Evolutionary conservation across 1,140 invertebrate species (phyloP).

Genomic region (Temnothorax longispinosus): DNA sequence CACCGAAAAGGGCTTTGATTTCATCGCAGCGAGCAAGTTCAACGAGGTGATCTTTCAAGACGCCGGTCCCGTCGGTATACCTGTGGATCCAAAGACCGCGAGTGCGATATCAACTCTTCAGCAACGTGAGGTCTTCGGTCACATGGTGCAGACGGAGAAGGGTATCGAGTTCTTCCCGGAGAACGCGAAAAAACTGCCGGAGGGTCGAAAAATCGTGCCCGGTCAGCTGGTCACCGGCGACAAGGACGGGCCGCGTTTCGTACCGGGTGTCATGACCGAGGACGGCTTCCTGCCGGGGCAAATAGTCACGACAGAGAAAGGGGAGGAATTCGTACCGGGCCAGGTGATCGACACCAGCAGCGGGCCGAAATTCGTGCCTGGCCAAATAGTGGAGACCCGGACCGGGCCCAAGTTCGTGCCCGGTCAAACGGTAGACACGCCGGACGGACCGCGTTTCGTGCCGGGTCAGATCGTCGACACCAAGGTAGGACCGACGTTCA

Average conservation of each 20-base stretch:
- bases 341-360: conserved; percentile 87
- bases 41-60: conserved; percentile 87
- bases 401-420: conserved; percentile 90
- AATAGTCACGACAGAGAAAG: conserved; percentile 89
- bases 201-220: conserved; percentile 88
- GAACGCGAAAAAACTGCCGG: conserved; percentile 81
- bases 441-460: conserved; percentile 89
- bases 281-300: conserved; percentile 91
- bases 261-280: conserved; percentile 90
- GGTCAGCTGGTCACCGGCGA: conserved; percentile 89
- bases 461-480: conserved; percentile 91
- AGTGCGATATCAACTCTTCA: conserved; percentile 80
- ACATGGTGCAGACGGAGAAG: conserved; percentile 89
- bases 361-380: conserved; percentile 90
- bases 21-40: conserved; percentile 87
- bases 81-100: conserved; percentile 87
- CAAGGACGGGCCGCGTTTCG: conserved; percentile 88
- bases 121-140: conserved; percentile 88
- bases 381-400: conserved; percentile 90
- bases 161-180: conserved; percentile 91
- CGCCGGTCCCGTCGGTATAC: conserved; percentile 85
- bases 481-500: conserved; percentile 90
- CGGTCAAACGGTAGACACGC: conserved; percentile 90
- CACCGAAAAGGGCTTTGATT: conserved; percentile 86
- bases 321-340: conserved; percentile 89